A percentile compares a stretch with the other conserved stretches of the same genome.
phyloP scores from a whole-genome alignment of 2,888 invertebrate species.

The Epiblema foenella region DNA sequence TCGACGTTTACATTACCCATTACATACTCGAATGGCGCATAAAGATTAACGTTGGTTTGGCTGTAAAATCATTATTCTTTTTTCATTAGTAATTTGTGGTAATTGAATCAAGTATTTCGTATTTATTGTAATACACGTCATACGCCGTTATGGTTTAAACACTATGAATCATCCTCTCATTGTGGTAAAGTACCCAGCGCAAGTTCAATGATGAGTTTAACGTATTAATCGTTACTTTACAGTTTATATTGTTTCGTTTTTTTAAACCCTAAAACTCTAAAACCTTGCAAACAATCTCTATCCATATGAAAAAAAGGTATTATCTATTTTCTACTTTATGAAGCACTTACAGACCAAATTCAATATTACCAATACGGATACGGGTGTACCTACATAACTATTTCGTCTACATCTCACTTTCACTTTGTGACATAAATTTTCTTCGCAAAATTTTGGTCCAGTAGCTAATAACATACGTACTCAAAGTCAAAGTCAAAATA shows the following conservation, averaged over 20 bases:
- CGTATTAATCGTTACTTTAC: background rate
- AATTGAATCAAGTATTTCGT: conserved; percentile 4
- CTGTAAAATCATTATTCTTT: conserved; percentile 5
- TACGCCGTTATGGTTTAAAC: conserved; percentile 1
- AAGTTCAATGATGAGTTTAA: background rate
- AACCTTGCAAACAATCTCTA: background rate
- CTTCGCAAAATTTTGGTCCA: conserved; percentile 21
- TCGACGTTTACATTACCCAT: conserved; percentile 24
- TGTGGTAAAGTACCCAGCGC: background rate
- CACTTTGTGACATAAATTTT: conserved; percentile 60
- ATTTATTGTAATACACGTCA: conserved; percentile 1
- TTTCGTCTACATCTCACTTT: conserved; percentile 56
- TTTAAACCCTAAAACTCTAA: background rate
- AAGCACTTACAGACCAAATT: conserved; percentile 7
- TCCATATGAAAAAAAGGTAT: background rate
- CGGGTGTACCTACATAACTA: conserved; percentile 26
- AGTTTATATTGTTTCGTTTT: background rate
- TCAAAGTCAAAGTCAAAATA: no score
- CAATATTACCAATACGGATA: conserved; percentile 29
- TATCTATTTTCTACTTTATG: conserved; percentile 6
- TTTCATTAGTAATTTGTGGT: background rate
- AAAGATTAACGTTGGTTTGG: background rate
- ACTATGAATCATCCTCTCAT: conserved; percentile 1
- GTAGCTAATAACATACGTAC: conserved; percentile 6
- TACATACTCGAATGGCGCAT: background rate